A percentile compares a stretch with the other conserved stretches of the same genome.
phyloP scores from a whole-genome alignment of 2,113 vertebrate genomes.

The Hiodon tergisus region DNA sequence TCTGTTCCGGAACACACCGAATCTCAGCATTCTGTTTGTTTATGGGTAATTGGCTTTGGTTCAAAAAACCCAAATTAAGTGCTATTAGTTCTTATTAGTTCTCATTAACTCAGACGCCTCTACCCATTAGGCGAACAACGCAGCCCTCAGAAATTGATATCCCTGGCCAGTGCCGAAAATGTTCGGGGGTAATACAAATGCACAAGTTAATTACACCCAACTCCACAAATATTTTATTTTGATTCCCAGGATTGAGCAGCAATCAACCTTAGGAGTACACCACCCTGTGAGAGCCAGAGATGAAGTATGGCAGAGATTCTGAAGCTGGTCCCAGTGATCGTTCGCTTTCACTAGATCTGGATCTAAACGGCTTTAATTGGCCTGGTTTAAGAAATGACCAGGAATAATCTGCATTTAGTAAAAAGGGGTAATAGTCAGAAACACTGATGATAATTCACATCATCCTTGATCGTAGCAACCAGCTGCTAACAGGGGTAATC shows the following conservation, averaged over 20 bases:
- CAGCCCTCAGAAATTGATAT: slow-evolving; percentile 14
- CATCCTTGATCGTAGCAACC: not conserved
- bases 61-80: slow-evolving; percentile 24
- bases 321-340: slow-evolving; percentile 19
- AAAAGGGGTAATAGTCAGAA: not conserved
- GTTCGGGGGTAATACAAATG: slow-evolving; percentile 20
- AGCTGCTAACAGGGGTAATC: too few relatives aligned
- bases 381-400: slow-evolving; percentile 16
- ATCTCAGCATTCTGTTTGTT: not conserved
- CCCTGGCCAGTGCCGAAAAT: slow-evolving; percentile 4
- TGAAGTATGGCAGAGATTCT: not conserved
- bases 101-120: slow-evolving; percentile 25
- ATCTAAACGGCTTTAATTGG: slow-evolving; percentile 55
- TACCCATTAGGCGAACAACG: slow-evolving; percentile 20
- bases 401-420: slow-evolving; percentile 10
- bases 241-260: slow-evolving; percentile 24
- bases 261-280: slow-evolving; percentile 15
- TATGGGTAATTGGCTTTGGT: slow-evolving; percentile 24
- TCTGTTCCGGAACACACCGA: not conserved
- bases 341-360: slow-evolving; percentile 41
- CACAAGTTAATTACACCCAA: slow-evolving; percentile 22
- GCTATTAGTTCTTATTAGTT: slow-evolving; percentile 25
- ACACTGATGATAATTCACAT: slow-evolving; percentile 2
- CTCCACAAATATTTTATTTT: slow-evolving; percentile 24
- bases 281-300: not conserved